A percentile compares a stretch with the other conserved stretches of the same genome.
phyloP scores from a whole-genome alignment of 37 sponge, comb jelly and placozoan species.

The Halichondria panicea region DNA sequence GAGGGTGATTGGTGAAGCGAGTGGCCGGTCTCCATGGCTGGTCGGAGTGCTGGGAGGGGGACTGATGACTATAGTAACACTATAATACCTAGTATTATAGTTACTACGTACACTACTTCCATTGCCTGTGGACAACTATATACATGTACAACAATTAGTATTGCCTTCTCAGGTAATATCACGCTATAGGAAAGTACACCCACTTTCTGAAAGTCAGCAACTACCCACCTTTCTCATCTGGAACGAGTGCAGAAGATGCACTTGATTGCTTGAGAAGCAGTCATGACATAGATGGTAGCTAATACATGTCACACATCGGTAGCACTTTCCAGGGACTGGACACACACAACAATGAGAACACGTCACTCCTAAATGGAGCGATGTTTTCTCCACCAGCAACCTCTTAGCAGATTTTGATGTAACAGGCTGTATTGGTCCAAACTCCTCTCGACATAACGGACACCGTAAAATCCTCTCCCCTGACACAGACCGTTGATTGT shows the following conservation, averaged over 20 bases:
- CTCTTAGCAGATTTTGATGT: background rate
- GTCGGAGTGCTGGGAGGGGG: conserved; percentile 33
- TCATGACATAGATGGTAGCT: conserved; percentile 62
- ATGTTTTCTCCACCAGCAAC: background rate
- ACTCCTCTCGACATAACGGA: conserved; percentile 92
- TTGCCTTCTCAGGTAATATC: too few relatives aligned
- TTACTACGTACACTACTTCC: too few relatives aligned
- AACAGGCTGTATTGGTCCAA: conserved; percentile 52
- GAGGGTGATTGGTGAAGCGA: background rate
- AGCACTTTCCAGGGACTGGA: conserved; percentile 79
- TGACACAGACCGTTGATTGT: conserved; percentile 69
- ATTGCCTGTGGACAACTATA: too few relatives aligned
- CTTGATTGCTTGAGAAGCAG: conserved; percentile 57
- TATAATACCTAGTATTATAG: too few relatives aligned
- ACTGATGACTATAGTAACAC: too few relatives aligned
- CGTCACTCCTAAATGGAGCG: conserved; percentile 48
- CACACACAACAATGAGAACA: conserved; percentile 64
- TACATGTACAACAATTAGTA: too few relatives aligned
- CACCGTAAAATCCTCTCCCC: conserved; percentile 77
- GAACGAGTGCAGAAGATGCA: conserved; percentile 55
- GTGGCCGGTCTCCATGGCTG: conserved; percentile 44
- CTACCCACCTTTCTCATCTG: conserved; percentile 41
- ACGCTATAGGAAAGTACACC: too few relatives aligned
- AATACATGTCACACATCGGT: conserved; percentile 60
- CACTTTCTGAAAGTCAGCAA: background rate